A percentile compares a stretch with the other conserved stretches of the same genome.
Evolutionary conservation across 1,140 invertebrate genomes (phyloP).

Genomic region (Holcopasites calliopsidis): DNA sequence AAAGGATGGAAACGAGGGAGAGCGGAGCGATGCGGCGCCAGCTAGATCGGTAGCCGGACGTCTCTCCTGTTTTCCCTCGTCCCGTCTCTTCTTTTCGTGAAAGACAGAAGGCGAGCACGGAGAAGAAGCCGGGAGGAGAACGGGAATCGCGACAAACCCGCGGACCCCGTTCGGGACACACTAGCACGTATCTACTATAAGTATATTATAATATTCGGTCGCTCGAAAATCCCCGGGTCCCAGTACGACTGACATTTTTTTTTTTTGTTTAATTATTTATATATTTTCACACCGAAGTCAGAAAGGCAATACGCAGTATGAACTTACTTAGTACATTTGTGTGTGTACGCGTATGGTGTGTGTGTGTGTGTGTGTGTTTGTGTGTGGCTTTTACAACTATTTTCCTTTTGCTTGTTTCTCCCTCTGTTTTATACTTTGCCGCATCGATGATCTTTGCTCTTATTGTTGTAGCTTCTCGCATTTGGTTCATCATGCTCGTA

Average conservation of each 20-base stretch:
- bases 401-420: conserved; percentile 51
- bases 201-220: conserved; percentile 40
- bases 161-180: conserved; percentile 37
- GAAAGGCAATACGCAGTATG: conserved; percentile 80
- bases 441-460: neutral
- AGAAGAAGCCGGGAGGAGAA: conserved; percentile 15
- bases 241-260: conserved; percentile 70
- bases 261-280: conserved; percentile 71
- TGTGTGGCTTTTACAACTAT: conserved; percentile 73
- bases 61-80: neutral
- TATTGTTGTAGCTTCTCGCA: neutral
- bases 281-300: conserved; percentile 80
- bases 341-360: conserved; percentile 74
- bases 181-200: conserved; percentile 47
- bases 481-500: neutral
- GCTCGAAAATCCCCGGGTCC: conserved; percentile 62
- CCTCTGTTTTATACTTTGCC: conserved; percentile 24
- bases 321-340: conserved; percentile 77
- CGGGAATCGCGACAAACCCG: conserved; percentile 38
- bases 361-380: conserved; percentile 71
- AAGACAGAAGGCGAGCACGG: no score
- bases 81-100: neutral
- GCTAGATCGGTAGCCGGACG: neutral
- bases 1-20: conserved; percentile 1
- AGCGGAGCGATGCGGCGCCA: neutral